Base-by-base conservation (phyloP, 2,888 invertebrate genomes). In the Xiphydria camelus region DNA sequence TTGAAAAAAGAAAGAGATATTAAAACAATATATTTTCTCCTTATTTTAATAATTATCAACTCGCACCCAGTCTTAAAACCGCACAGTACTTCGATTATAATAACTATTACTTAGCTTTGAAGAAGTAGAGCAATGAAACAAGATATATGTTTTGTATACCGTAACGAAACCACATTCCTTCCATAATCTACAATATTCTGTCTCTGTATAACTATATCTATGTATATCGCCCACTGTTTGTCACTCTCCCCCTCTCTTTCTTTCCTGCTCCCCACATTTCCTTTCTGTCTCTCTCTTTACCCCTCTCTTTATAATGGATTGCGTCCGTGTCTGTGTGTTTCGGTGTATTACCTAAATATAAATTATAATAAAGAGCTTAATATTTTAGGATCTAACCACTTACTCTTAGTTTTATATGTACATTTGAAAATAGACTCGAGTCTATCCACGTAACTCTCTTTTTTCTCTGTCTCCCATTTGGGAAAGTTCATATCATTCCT, bases 351-450 rank as follows among this genome's bases (percentile, higher is more conserved):
- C 36, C 40, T 40, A 40, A 55, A 58, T 67, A 69, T 70, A 70
- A 71, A 70, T 71, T 70, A 68, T 66, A 51, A 38, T 44, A 64
- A 61, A 62, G 67, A 64, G 65, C 55, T 54, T 55, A 52, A 56
- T 69, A 60, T 40, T 42, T 53, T 66, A 66, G 66, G 40, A 49
- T 39, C 54, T 68, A 65, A 48, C 57, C 58, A 57, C 57, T 66
- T 61, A 59, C 46, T 20, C 37, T 54, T 45, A 41, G 31, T 47
- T 37, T 60, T 64, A 64, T 69, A 69, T 70, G 29, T 72, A 69
- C 69, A 72, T 41, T 60, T 64, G 53, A 62, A 66, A 61, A 58
- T 59, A 62, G 54, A 59, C 48, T 59, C 18, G 7, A n/a, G 22
- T 14, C 10, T 7, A 9, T 25, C 21, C 22, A 22, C 10, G 49